Evolutionary conservation across 2,113 vertebrate genomes (phyloP).

Genomic region (human (Homo sapiens)): GRCh38 chr6:153103001-153103500

Average conservation of each 20-base stretch:
- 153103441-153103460: not conserved
- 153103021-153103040: not conserved
- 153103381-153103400: not conserved
- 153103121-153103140: not conserved
- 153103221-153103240: not conserved
- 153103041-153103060: not conserved
- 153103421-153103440: slow-evolving; percentile 25
- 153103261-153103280: not conserved
- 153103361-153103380: not conserved
- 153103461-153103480: not conserved
- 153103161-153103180: not conserved
- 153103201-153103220: not conserved
- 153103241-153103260: not conserved
- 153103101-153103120: not conserved
- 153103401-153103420: not conserved
- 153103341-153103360: not conserved
- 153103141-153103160: not conserved
- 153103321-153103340: slow-evolving; percentile 35
- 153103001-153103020: slow-evolving; percentile 15
- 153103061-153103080: not conserved
- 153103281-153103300: not conserved
- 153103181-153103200: not conserved
- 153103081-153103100: not conserved
- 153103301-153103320: not conserved
- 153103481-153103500: slow-evolving; percentile 71